Percentiles rank a stretch among this genome's conserved stretches.
These are phyloP conservation scores for Drosophila ezoana DNA, from an alignment of 2,888 invertebrate genomes.

Conservation along the genomic window DNA sequence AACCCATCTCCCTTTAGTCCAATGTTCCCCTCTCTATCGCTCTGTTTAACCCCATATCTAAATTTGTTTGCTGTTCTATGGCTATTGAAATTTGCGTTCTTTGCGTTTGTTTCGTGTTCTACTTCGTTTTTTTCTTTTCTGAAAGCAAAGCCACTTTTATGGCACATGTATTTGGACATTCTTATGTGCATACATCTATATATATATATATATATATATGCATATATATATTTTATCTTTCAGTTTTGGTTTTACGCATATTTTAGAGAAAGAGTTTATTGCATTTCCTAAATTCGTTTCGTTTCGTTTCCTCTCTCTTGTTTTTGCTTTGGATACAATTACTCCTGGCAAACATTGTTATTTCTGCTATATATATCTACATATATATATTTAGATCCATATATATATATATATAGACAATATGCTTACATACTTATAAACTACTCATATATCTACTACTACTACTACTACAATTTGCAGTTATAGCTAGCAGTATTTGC, in stretches of 20 bases:
- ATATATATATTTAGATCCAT: neutral
- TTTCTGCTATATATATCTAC: conserved; percentile 22
- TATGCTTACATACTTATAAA: conserved; percentile 38
- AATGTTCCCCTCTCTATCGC: neutral
- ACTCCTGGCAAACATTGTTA: conserved; percentile 34
- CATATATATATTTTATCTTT: conserved; percentile 25
- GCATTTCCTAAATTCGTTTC: conserved; percentile 28
- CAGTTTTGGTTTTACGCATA: conserved; percentile 44
- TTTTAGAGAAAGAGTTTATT: conserved; percentile 47
- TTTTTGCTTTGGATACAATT: conserved; percentile 26
- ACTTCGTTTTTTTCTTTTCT: conserved; percentile 9
- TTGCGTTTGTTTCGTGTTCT: conserved; percentile 49
- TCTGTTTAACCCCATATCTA: conserved; percentile 28
- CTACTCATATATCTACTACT: conserved; percentile 18
- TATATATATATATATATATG: conserved; percentile 22
- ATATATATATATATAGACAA: conserved; percentile 8
- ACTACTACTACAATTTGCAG: conserved; percentile 26
- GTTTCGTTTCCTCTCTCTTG: conserved; percentile 12
- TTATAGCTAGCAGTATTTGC: conserved; percentile 34
- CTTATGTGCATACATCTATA: conserved; percentile 28
- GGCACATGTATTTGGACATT: conserved; percentile 46
- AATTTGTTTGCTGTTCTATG: conserved; percentile 49
- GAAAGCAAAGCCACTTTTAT: conserved; percentile 49
- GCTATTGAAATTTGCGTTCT: conserved; percentile 56
- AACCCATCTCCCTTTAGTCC: neutral